Evolutionary conservation across 2,797 vertebrate species (phyloP).

Genomic region (Octomys mimax): DNA sequence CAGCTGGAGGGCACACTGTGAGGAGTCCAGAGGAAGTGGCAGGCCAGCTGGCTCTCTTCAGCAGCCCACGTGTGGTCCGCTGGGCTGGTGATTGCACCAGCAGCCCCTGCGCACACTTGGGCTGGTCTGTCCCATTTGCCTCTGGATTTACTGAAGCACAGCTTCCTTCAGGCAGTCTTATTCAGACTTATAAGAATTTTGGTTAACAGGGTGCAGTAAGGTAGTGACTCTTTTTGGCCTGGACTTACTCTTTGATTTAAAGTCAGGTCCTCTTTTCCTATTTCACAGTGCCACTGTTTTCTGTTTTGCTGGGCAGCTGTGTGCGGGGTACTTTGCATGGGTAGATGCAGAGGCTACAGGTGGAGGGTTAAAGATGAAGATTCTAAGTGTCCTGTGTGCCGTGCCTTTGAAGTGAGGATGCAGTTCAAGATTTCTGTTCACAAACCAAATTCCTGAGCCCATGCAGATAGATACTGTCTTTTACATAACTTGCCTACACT

Average conservation of each 20-base stretch:
- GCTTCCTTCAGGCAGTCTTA: constrained; percentile 25
- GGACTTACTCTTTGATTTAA: background rate
- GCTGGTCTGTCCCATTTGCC: background rate
- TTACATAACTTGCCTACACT: background rate
- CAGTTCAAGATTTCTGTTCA: background rate
- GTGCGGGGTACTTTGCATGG: background rate
- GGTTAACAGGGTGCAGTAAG: background rate
- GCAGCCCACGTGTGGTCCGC: background rate
- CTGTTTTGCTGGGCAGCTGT: constrained; percentile 14
- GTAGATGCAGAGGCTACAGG: too few relatives aligned
- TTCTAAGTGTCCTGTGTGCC: background rate
- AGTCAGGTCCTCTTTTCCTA: background rate
- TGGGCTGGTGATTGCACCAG: background rate
- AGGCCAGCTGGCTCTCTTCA: background rate
- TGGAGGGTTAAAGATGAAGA: background rate
- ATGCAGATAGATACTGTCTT: background rate
- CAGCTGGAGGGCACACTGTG: fast-evolving
- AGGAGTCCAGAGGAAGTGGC: background rate
- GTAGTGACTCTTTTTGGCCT: background rate
- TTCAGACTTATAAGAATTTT: background rate
- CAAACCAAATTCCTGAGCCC: background rate
- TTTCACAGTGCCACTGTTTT: background rate
- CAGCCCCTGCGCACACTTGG: background rate
- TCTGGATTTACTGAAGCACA: background rate
- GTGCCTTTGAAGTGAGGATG: background rate